Percentiles rank a stretch among this genome's conserved stretches.
Evolutionary conservation across 1,140 invertebrate genomes (phyloP).

Genomic region (Eufriesea mexicana): DNA sequence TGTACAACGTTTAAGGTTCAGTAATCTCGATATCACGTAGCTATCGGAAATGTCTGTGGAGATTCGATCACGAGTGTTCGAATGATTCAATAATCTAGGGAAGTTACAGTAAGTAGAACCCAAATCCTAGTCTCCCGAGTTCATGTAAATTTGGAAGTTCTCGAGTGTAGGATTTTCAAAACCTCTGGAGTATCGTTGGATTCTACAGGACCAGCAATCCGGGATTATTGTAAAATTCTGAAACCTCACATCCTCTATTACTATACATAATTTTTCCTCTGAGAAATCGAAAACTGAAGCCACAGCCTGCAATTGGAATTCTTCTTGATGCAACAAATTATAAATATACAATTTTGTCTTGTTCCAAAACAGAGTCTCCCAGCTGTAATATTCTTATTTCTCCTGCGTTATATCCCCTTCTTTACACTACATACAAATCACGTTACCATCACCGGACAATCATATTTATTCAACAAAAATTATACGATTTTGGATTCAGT

Average conservation of each 20-base stretch:
- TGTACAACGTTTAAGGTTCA: not conserved
- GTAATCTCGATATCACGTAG: not conserved
- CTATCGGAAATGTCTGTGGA: no score
- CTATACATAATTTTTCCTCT: not conserved
- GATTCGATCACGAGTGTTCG: not conserved
- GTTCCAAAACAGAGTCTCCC: no score
- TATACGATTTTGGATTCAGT: no score
- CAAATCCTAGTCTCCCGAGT: not conserved
- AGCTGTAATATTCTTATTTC: no score
- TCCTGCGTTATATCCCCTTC: no score
- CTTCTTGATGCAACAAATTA: not conserved
- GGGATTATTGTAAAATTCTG: not conserved
- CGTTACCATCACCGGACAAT: no score
- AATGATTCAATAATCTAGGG: not conserved
- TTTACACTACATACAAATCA: no score
- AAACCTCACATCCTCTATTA: not conserved
- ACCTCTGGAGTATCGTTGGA: not conserved
- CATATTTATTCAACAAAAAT: no score
- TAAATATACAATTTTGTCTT: no score
- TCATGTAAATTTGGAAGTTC: not conserved
- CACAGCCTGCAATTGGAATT: not conserved
- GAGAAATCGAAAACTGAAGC: not conserved
- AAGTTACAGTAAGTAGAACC: not conserved
- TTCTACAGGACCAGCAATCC: not conserved
- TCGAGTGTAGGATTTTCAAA: constrained; percentile 1